Base-by-base conservation (phyloP, 2,113 vertebrate species). In the Oryzias woworae region DNA sequence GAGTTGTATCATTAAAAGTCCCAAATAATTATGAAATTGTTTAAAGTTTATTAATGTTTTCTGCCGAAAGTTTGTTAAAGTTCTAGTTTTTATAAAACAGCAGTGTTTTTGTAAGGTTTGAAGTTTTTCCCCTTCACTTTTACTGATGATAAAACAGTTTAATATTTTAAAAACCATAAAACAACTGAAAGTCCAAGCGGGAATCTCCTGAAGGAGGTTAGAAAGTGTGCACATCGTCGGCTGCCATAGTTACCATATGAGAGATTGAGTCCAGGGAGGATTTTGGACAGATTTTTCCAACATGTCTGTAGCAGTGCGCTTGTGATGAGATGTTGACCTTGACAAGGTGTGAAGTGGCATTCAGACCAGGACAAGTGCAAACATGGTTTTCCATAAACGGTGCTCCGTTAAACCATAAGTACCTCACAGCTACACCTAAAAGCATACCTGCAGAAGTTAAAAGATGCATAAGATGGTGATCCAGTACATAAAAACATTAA, bases 391-490 rank as follows among this genome's bases (percentile, higher is more conserved):
- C 88, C 48, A 75, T 77, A 46, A 73, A 86, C 49, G 86, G 83
- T 50, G 55, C 61, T 49, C 87, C 77, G 71, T 84, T 85, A 70
- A 86, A 82, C n/a, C 85, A 90, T 44, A 88, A 76, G 2, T 87
- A 93, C 46, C 80, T 88, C 81, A 94, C 75, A 31, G 92, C 86
- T 53, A 93, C 75, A 65, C 94, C 93, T 89, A 94, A 91, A 65
- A 95, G 56, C 28, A 94, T 85, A 13, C 94, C 94, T 96, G 73
- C 17, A 42, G 24, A 48, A 6, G 23, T 50, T 45, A 41, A 43
- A 69, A 13, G 13, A 10, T 5, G 14, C 15, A 36, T 18, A 17
- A 28, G 51, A 16, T 28, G 24, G 7, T 28, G 17, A 3, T 36
- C 10, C 7, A 36, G 36, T 36, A 36, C 36, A 36, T 36, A 36